Conservation (phyloP, 1,140 invertebrate species). For the Eurosta solidaginis region DNA sequence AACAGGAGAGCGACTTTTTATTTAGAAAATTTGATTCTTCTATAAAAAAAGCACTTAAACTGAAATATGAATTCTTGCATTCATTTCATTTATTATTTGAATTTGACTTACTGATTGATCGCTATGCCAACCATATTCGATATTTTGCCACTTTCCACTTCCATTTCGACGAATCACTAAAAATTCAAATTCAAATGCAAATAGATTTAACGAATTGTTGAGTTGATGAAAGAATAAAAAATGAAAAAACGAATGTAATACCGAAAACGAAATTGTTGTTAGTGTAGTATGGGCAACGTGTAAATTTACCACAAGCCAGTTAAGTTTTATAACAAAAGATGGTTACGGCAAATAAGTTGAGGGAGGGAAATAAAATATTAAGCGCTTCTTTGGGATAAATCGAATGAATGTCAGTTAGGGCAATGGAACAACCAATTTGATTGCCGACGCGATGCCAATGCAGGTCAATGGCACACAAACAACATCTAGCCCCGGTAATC, state of each 20-base stretch:
- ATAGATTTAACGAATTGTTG: slow-evolving; percentile 15
- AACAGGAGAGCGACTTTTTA: too few species aligned
- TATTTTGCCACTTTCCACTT: not conserved
- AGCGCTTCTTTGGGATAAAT: not conserved
- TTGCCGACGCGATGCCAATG: slow-evolving; percentile 1
- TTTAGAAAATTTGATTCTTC: not conserved
- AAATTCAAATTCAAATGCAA: slow-evolving; percentile 25
- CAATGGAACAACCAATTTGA: slow-evolving; percentile 10
- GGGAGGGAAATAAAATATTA: not conserved
- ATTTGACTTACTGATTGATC: slow-evolving; percentile 8
- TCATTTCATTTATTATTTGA: slow-evolving; percentile 3
- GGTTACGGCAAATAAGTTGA: not conserved
- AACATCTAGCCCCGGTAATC: not conserved
- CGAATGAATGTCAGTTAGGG: not conserved
- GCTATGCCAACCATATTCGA: not conserved
- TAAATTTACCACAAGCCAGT: slow-evolving; percentile 19
- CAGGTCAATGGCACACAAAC: not conserved
- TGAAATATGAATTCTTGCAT: not conserved
- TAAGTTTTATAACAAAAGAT: not conserved
- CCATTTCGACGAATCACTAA: not conserved
- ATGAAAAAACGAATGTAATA: not conserved
- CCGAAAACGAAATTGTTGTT: not conserved
- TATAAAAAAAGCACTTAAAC: not conserved
- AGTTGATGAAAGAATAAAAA: not conserved
- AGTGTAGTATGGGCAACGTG: not conserved